A percentile compares a stretch with the other conserved stretches of the same genome.
phyloP scores from a whole-genome alignment of 2,113 vertebrate species.

The Lophius piscatorius region DNA sequence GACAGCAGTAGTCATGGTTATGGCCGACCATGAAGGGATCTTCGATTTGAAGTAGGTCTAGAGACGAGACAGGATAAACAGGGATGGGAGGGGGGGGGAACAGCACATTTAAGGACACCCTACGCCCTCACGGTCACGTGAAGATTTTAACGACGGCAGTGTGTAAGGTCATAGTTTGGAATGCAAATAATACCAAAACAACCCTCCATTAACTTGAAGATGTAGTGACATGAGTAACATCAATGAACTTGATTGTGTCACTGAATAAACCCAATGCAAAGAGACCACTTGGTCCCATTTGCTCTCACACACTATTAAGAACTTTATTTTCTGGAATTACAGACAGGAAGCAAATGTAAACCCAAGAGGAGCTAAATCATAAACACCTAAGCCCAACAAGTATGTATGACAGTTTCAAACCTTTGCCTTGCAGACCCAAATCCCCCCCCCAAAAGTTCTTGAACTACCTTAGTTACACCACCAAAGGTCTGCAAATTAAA shows the following conservation, averaged over 20 bases:
- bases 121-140: constrained; percentile 34
- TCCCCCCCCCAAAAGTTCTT: background rate
- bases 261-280: constrained; percentile 1
- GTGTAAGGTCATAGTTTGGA: constrained; percentile 26
- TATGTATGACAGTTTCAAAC: background rate
- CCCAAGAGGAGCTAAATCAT: too few relatives aligned
- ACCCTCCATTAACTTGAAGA: constrained; percentile 27
- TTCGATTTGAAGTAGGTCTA: constrained; percentile 61
- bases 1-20: constrained; percentile 56
- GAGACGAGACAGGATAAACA: constrained; percentile 34
- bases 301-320: background rate
- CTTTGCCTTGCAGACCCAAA: background rate
- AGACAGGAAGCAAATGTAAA: background rate
- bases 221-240: constrained; percentile 31
- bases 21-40: constrained; percentile 59
- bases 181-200: constrained; percentile 22
- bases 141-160: constrained; percentile 13
- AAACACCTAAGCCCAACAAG: background rate
- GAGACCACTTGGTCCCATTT: too few relatives aligned
- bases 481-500: background rate
- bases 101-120: constrained; percentile 29
- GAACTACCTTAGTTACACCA: background rate
- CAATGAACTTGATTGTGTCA: constrained; percentile 14
- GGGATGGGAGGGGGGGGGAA: background rate
- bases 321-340: background rate